These are phyloP conservation scores for Halyomorpha halys DNA, from an alignment of 1,140 invertebrate species.

Conservation along the genomic window DNA sequence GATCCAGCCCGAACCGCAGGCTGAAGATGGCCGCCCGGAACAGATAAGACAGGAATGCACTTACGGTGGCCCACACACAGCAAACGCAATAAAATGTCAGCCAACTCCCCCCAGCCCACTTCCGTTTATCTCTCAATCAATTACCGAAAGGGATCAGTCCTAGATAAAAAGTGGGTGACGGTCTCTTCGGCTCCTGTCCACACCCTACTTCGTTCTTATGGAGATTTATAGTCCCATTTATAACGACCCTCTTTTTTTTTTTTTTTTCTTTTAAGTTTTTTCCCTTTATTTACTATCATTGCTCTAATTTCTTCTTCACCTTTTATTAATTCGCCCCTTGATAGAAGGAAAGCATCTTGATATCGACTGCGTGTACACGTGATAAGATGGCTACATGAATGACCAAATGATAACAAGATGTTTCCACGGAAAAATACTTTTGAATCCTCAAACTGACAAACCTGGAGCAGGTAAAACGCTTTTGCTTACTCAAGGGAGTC, in stretches of 20 bases:
- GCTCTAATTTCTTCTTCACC: not conserved
- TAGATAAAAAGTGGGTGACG: not conserved
- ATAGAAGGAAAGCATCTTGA: no score
- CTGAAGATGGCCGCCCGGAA: no score
- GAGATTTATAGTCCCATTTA: not conserved
- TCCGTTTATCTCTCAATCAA: conserved; percentile 8
- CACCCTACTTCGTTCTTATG: not conserved
- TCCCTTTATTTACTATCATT: conserved; percentile 6
- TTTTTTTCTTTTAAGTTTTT: not conserved
- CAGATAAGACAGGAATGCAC: conserved; percentile 3
- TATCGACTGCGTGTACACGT: no score
- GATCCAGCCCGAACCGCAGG: not conserved
- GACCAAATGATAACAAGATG: no score
- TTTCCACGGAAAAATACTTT: no score
- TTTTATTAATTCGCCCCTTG: not conserved
- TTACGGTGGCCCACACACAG: conserved; percentile 7
- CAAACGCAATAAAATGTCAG: conserved; percentile 7
- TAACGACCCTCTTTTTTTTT: not conserved
- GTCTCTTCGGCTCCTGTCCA: conserved; percentile 7
- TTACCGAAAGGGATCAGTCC: not conserved
- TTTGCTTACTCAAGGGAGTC: no score
- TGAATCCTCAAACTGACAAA: no score
- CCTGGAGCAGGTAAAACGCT: no score
- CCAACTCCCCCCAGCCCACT: not conserved
- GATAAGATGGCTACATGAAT: no score